phyloP scores from a whole-genome alignment of 2,797 vertebrate genomes.

The Podarcis siculus region DNA sequence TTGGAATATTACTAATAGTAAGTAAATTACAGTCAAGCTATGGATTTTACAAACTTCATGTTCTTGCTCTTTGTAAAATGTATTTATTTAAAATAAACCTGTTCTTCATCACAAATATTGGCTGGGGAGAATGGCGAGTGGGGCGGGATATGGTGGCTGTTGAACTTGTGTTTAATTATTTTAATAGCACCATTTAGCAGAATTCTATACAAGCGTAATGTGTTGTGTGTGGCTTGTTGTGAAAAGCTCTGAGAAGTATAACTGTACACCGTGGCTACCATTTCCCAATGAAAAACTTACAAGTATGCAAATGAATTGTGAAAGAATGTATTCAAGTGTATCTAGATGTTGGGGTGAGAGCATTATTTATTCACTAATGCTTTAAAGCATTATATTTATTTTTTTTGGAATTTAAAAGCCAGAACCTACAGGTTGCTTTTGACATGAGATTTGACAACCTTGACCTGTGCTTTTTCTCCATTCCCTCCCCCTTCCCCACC shows the following conservation, averaged over 20 bases:
- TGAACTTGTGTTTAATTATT: conserved; percentile 43
- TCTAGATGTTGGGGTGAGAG: conserved; percentile 6
- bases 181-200: conserved; percentile 3
- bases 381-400: conserved; percentile 51
- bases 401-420: not conserved
- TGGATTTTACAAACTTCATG: conserved; percentile 54
- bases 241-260: conserved; percentile 18
- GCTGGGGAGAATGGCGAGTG: not conserved
- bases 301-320: not conserved
- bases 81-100: conserved; percentile 32
- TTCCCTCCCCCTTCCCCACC: conserved; percentile 5
- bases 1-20: conserved; percentile 51
- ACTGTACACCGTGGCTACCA: too few species aligned
- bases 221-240: not conserved
- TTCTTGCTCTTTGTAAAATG: conserved; percentile 50
- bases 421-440: conserved; percentile 55
- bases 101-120: conserved; percentile 31
- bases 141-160: not conserved
- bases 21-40: conserved; percentile 47
- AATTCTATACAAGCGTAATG: conserved; percentile 20
- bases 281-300: too few species aligned
- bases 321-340: not conserved
- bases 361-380: conserved; percentile 9
- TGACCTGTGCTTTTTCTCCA: conserved; percentile 66
- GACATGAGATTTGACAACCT: conserved; percentile 67